These are phyloP conservation scores for Chironex yamaguchii DNA, from an alignment of 30 jellyfish, hydroid and myxozoan genomes.

Conservation along the genomic window DNA sequence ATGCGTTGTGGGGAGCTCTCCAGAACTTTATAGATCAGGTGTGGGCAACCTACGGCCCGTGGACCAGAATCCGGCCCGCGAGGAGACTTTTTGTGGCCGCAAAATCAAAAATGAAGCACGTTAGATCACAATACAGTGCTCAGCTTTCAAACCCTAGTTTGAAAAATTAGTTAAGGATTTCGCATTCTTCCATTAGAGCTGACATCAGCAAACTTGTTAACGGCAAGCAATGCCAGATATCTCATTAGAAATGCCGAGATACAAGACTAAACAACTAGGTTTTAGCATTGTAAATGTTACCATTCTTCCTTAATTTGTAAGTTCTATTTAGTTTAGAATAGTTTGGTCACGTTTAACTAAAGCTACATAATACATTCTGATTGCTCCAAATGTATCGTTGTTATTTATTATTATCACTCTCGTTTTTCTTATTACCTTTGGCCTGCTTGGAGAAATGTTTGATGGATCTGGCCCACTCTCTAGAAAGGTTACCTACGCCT, in stretches of 20 bases:
- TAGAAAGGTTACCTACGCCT: not conserved
- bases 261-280: not conserved
- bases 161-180: not conserved
- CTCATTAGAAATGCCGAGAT: not conserved
- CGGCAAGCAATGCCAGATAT: not conserved
- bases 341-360: not conserved
- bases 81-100: too few species aligned
- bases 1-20: constrained; percentile 65
- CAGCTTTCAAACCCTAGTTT: not conserved
- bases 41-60: too few species aligned
- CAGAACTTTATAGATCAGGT: constrained; percentile 6
- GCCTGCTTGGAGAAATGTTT: not conserved
- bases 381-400: not conserved
- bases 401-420: not conserved
- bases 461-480: not conserved
- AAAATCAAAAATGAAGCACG: not conserved
- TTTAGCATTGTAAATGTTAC: not conserved
- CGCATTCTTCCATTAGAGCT: not conserved
- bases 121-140: not conserved
- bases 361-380: not conserved
- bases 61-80: too few species aligned
- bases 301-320: not conserved
- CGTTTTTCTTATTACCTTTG: not conserved
- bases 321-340: not conserved
- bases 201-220: not conserved